Evolutionary conservation across 2,797 vertebrate species (phyloP).

Genomic region (Mergus octosetaceus): DNA sequence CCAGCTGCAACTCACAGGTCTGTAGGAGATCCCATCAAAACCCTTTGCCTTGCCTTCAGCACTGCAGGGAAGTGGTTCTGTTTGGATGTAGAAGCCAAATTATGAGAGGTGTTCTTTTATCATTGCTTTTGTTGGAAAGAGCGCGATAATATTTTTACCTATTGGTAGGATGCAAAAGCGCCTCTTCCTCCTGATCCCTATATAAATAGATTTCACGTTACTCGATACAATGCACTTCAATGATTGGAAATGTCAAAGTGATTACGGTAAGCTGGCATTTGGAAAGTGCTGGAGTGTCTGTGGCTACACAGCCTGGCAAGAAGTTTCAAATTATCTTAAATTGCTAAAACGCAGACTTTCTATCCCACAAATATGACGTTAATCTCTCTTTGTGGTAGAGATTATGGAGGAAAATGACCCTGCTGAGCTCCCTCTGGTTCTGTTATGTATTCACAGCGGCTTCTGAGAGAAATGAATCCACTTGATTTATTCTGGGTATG

Average conservation of each 20-base stretch:
- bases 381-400: not conserved
- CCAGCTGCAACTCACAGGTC: not conserved
- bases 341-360: not conserved
- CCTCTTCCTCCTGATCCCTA: not conserved
- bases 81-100: not conserved
- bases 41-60: not conserved
- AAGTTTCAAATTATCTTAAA: not conserved
- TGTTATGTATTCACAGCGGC: not conserved
- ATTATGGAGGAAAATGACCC: not conserved
- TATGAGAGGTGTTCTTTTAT: not conserved
- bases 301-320: not conserved
- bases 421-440: not conserved
- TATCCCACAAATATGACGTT: not conserved
- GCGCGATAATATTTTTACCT: not conserved
- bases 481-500: not conserved
- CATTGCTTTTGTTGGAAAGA: not conserved
- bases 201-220: not conserved
- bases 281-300: not conserved
- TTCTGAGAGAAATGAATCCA: not conserved
- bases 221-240: not conserved
- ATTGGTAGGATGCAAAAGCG: not conserved
- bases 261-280: slow-evolving; percentile 29
- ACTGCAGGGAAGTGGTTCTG: not conserved
- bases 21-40: not conserved
- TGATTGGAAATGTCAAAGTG: slow-evolving; percentile 45